Percentiles rank a stretch among this genome's conserved stretches.
Evolutionary conservation across 2,888 invertebrate species (phyloP).

Genomic region (Perithous albicinctus): DNA sequence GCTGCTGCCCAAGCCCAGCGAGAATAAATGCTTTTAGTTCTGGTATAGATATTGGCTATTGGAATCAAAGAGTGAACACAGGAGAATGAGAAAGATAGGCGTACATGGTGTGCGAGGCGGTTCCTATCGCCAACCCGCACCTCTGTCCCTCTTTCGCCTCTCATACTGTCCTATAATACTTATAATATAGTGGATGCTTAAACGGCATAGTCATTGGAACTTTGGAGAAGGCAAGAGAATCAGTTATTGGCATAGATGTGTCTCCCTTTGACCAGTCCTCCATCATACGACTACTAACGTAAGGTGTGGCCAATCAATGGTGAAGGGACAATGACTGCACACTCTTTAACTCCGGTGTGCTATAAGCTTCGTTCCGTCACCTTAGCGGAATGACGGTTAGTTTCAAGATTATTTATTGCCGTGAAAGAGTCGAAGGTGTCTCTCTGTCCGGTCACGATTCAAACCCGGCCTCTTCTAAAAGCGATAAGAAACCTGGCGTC

Average conservation of each 20-base stretch:
- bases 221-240: not conserved
- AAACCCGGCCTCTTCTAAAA: conserved; percentile 48
- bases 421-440: conserved; percentile 74
- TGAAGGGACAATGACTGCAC: conserved; percentile 18
- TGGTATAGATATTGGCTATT: conserved; percentile 31
- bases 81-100: not conserved
- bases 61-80: not conserved
- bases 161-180: conserved; percentile 1
- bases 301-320: not conserved
- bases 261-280: not conserved
- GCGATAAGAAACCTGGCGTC: conserved; percentile 59
- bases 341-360: conserved; percentile 6
- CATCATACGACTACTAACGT: not conserved
- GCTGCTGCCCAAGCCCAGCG: not conserved
- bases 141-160: conserved; percentile 34
- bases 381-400: conserved; percentile 75
- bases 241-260: conserved; percentile 4
- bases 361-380: conserved; percentile 56
- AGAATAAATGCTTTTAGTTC: conserved; percentile 48
- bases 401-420: conserved; percentile 80
- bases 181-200: not conserved
- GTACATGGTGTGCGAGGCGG: conserved; percentile 4
- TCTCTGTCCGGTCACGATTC: conserved; percentile 63
- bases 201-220: conserved; percentile 15
- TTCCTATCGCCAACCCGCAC: conserved; percentile 33